Evolutionary conservation across 2,113 vertebrate species (phyloP).

Genomic region (Gallinago jamesoni): DNA sequence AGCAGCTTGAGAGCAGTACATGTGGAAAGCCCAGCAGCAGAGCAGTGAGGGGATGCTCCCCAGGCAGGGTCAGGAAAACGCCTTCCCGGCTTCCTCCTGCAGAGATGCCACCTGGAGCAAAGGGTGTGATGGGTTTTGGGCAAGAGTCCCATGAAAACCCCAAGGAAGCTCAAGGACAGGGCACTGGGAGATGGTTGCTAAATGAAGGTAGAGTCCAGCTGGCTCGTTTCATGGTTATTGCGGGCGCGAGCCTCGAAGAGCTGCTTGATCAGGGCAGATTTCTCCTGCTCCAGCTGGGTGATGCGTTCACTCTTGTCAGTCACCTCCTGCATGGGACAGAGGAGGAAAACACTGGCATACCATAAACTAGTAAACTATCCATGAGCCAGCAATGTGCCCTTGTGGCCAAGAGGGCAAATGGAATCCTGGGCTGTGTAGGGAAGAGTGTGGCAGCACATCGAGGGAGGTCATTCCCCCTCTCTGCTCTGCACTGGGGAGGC

Average conservation of each 20-base stretch:
- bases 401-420: too few species aligned
- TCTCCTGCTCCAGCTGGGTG: constrained; percentile 95
- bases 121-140: rapidly evolving
- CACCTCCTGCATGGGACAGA: constrained; percentile 82
- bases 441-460: too few species aligned
- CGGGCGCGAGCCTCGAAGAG: constrained; percentile 89
- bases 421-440: too few species aligned
- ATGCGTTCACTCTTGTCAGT: constrained; percentile 90
- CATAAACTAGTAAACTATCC: too few species aligned
- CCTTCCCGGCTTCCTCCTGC: neutral
- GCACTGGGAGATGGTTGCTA: neutral
- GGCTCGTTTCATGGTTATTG: constrained; percentile 78
- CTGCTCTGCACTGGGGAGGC: too few species aligned
- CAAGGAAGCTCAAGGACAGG: rapidly evolving
- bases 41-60: neutral
- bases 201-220: constrained; percentile 95
- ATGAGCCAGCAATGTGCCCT: too few species aligned
- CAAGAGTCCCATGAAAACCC: neutral
- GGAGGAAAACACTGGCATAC: neutral
- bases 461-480: too few species aligned
- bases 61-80: rapidly evolving
- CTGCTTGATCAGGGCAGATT: constrained; percentile 94
- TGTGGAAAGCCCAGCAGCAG: neutral
- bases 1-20: neutral
- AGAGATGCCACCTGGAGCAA: neutral